Conservation (phyloP, 2,113 vertebrate genomes). For the Phrynosoma blainvillii region DNA sequence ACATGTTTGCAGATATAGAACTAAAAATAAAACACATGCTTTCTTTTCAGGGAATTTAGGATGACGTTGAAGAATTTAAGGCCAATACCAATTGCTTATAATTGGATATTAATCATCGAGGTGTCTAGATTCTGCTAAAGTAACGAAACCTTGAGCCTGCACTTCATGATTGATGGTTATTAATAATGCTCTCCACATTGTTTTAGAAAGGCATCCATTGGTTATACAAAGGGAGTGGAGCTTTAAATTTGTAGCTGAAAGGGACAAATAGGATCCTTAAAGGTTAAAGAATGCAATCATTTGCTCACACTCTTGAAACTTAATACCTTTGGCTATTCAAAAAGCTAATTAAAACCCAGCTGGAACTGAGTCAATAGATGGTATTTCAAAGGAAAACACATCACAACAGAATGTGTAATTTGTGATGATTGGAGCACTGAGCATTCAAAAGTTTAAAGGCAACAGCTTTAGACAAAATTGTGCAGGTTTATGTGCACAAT, state of each 20-base stretch:
- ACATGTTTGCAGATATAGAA: not conserved
- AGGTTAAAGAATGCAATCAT: constrained; percentile 42
- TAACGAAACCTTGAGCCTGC: constrained; percentile 28
- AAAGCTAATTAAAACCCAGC: constrained; percentile 39
- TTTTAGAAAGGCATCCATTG: constrained; percentile 24
- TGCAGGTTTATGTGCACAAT: not conserved
- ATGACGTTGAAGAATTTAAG: constrained; percentile 38
- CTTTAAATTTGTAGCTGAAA: constrained; percentile 33
- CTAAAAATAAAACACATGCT: constrained; percentile 14
- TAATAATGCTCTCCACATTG: constrained; percentile 38
- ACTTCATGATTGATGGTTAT: constrained; percentile 39
- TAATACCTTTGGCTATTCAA: constrained; percentile 45
- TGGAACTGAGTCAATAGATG: constrained; percentile 40
- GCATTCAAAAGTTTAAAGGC: constrained; percentile 7
- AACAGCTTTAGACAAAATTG: constrained; percentile 15
- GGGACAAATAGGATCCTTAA: constrained; percentile 41
- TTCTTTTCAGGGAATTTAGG: constrained; percentile 15
- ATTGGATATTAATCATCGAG: constrained; percentile 39
- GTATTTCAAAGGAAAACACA: constrained; percentile 34
- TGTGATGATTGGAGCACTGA: constrained; percentile 21
- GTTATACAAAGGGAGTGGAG: constrained; percentile 30
- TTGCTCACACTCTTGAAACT: constrained; percentile 39
- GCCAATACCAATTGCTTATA: constrained; percentile 28
- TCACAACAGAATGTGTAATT: constrained; percentile 32
- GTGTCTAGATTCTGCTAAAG: constrained; percentile 29